phyloP scores from a whole-genome alignment of 2,888 invertebrate genomes.

The Pristionchus exspectatus region DNA sequence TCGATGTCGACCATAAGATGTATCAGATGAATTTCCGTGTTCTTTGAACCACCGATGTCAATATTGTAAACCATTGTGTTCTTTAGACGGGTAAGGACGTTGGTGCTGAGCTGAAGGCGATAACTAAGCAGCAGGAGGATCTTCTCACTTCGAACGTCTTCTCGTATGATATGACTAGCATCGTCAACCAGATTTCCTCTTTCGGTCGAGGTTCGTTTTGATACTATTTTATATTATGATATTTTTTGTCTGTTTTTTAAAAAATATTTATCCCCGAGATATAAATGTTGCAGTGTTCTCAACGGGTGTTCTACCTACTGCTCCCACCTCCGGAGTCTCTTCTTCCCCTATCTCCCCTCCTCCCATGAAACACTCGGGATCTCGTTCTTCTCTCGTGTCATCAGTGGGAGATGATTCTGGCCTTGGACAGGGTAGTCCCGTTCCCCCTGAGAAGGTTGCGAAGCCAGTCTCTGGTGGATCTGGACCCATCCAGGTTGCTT shows the following conservation, averaged over 20 bases:
- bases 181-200: slow-evolving; percentile 38
- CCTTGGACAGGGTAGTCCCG: slow-evolving; percentile 51
- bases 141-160: slow-evolving; percentile 42
- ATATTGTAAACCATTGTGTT: not conserved
- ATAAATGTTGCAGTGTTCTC: slow-evolving; percentile 43
- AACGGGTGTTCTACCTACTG: slow-evolving; percentile 46
- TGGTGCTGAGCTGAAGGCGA: slow-evolving; percentile 12
- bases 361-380: slow-evolving; percentile 52
- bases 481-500: slow-evolving; percentile 49
- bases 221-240: not conserved
- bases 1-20: no score
- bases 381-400: slow-evolving; percentile 52
- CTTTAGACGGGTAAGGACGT: slow-evolving; percentile 50
- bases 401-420: slow-evolving; percentile 55
- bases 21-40: no score
- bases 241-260: no score
- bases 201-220: slow-evolving; percentile 54
- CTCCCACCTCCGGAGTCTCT: not conserved
- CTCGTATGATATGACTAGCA: slow-evolving; percentile 54
- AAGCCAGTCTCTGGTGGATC: not conserved
- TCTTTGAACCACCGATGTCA: no score
- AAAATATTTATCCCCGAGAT: not conserved
- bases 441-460: slow-evolving; percentile 40
- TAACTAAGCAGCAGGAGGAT: slow-evolving; percentile 40
- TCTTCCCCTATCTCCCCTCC: slow-evolving; percentile 46